These are phyloP conservation scores for Pterocles orientalis DNA, from an alignment of 2,113 vertebrate species.

Conservation along the genomic window DNA sequence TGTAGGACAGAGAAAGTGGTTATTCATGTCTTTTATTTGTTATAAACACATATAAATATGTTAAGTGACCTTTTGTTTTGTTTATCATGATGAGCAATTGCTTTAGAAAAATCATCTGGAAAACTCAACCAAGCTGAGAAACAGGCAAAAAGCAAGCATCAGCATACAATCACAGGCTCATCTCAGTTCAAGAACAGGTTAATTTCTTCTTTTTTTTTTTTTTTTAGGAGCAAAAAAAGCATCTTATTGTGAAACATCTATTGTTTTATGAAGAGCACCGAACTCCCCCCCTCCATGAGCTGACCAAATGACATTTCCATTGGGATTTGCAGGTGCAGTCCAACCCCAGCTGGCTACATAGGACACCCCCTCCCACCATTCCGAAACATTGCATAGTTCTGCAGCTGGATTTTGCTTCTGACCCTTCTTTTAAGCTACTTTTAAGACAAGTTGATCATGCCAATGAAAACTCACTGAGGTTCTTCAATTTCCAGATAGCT, in stretches of 20 bases:
- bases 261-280: background rate
- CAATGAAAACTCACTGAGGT: background rate
- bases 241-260: constrained; percentile 2
- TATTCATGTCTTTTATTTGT: constrained; percentile 86
- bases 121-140: constrained; percentile 33
- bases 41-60: constrained; percentile 94
- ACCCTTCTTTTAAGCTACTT: background rate
- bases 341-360: background rate
- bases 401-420: background rate
- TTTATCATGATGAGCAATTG: background rate
- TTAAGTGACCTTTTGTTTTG: constrained; percentile 49
- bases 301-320: background rate
- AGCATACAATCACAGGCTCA: constrained; percentile 58
- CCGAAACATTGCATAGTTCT: constrained; percentile 6
- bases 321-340: background rate
- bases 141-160: constrained; percentile 51
- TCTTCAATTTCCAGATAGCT: background rate
- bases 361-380: background rate
- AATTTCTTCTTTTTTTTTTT: background rate
- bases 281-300: background rate
- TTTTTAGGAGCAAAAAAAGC: background rate
- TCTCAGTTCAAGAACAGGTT: constrained; percentile 13
- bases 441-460: background rate
- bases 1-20: constrained; percentile 62
- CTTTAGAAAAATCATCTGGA: constrained; percentile 26